Evolutionary conservation across 2,797 vertebrate species (phyloP), one percentile per base, ranked within the genome.

Genomic region (Spinus pinus): DNA sequence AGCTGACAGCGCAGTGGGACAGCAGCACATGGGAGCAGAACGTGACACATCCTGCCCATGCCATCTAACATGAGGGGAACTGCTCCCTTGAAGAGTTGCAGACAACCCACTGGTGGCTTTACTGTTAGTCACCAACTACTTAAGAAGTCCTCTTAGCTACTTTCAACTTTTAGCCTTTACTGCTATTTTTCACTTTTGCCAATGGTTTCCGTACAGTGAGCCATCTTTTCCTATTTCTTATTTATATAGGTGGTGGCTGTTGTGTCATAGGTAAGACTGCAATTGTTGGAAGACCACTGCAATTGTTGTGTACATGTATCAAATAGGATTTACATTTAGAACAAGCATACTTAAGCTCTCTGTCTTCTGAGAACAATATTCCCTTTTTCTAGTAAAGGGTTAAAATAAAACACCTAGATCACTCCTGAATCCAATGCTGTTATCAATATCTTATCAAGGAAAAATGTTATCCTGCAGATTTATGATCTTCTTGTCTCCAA

Each of bases 11-110:
- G 0, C 3, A 51, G 42, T 35, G 33, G 75, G 56, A 56, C 21
- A 71, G 37, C 28, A 78, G 51, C 31, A 66, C 1, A 0, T 35
- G 62, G 56, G 62, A 85, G 20, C 22, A 77, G 75, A 57, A 49
- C 2, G 9, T 5, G 12, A 35, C 7, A 14, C 13, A 58, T 77
- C 66, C 35, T 30, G 28, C 25, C 6, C 11, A 3, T 22, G 12
- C 16, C 21, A 7, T 9, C 53, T 20, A 8, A 37, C 2, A 5
- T 0, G 0, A 58, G 44, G 39, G 6, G 49, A 44, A 12, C 35
- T 22, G 12, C 10, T 24, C 18, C 41, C 51, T 57, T 30, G 20
- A 70, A 66, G 7, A n/a, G 28, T 2, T 39, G 19, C 6, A 44
- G 16, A 11, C 25, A 37, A 47, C 12, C 14, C 51, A 42, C 6